Evolutionary conservation across 2,797 vertebrate species (phyloP).

Genomic region (Danio aesculapii): DNA sequence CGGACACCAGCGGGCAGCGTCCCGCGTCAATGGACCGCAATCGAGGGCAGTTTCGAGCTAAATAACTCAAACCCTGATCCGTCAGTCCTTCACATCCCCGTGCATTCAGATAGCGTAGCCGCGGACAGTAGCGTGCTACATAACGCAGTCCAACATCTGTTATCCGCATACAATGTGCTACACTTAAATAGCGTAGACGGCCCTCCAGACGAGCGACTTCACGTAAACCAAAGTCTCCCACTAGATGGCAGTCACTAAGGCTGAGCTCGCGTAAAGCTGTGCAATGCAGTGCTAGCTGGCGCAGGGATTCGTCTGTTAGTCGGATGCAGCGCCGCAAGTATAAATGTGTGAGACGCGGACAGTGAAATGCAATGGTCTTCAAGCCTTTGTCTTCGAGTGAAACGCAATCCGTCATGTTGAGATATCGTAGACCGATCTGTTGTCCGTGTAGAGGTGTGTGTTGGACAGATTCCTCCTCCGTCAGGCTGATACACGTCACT

Average conservation of each 20-base stretch:
- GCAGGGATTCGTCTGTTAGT: slow-evolving; percentile 93
- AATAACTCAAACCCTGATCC: slow-evolving; percentile 94
- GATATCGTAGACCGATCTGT: slow-evolving; percentile 95
- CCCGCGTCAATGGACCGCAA: slow-evolving; percentile 96
- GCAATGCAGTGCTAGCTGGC: slow-evolving; percentile 95
- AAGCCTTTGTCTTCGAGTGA: slow-evolving; percentile 96
- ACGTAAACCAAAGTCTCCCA: slow-evolving; percentile 94
- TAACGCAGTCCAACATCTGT: slow-evolving; percentile 97
- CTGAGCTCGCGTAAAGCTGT: slow-evolving; percentile 90
- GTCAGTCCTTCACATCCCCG: slow-evolving; percentile 94
- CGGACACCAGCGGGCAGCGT: slow-evolving; percentile 96
- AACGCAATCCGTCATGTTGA: slow-evolving; percentile 99
- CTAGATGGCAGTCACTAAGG: slow-evolving; percentile 93
- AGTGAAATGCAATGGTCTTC: slow-evolving; percentile 95
- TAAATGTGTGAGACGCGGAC: slow-evolving; percentile 94
- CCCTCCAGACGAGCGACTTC: slow-evolving; percentile 96
- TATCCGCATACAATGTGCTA: slow-evolving; percentile 95
- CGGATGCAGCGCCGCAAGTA: slow-evolving; percentile 94
- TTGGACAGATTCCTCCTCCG: slow-evolving; percentile 91
- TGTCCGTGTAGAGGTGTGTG: slow-evolving; percentile 93
- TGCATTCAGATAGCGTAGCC: slow-evolving; percentile 83
- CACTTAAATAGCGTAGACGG: slow-evolving; percentile 93
- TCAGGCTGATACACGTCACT: slow-evolving; percentile 97
- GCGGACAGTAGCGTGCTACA: slow-evolving; percentile 93
- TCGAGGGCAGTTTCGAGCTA: slow-evolving; percentile 94